These are phyloP conservation scores for Eleutherodactylus coqui DNA, from an alignment of 2,797 vertebrate species.

Conservation along the genomic window DNA sequence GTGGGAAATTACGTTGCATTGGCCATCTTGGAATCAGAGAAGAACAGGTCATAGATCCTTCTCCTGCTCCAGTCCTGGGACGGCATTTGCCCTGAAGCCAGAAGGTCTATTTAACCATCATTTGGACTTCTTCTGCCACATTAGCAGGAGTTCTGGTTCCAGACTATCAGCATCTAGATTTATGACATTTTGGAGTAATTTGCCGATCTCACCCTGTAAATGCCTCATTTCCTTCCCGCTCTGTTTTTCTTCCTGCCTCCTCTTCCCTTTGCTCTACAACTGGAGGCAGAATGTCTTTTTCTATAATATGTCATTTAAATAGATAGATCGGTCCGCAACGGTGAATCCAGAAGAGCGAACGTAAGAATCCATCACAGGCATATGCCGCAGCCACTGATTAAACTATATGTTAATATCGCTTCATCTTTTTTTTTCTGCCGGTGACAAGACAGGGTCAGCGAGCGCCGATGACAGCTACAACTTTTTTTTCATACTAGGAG, in stretches of 20 bases:
- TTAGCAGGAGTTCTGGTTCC: neutral
- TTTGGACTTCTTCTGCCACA: neutral
- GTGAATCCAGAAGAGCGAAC: slow-evolving; percentile 10
- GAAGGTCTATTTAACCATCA: neutral
- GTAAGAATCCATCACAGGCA: slow-evolving; percentile 20
- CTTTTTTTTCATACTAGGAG: neutral
- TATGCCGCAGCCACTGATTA: slow-evolving; percentile 41
- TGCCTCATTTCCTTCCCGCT: neutral
- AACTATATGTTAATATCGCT: slow-evolving; percentile 45
- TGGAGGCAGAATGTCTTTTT: slow-evolving; percentile 30
- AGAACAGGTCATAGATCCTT: no score
- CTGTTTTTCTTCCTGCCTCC: neutral
- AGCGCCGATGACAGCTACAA: slow-evolving; percentile 8
- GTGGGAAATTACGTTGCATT: no score
- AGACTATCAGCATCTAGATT: neutral
- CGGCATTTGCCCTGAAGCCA: no score
- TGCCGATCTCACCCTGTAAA: slow-evolving; percentile 11
- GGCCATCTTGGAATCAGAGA: no score
- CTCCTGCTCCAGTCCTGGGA: no score
- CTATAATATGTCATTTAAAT: slow-evolving; percentile 41
- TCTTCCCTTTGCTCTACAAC: neutral
- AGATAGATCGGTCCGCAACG: slow-evolving; percentile 32
- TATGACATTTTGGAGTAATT: neutral
- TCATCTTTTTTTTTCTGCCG: slow-evolving; percentile 20
- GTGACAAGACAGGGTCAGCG: slow-evolving; percentile 40